A percentile compares a stretch with the other conserved stretches of the same genome.
phyloP scores from a whole-genome alignment of 2,113 vertebrate species.

The Urocitellus parryii region DNA sequence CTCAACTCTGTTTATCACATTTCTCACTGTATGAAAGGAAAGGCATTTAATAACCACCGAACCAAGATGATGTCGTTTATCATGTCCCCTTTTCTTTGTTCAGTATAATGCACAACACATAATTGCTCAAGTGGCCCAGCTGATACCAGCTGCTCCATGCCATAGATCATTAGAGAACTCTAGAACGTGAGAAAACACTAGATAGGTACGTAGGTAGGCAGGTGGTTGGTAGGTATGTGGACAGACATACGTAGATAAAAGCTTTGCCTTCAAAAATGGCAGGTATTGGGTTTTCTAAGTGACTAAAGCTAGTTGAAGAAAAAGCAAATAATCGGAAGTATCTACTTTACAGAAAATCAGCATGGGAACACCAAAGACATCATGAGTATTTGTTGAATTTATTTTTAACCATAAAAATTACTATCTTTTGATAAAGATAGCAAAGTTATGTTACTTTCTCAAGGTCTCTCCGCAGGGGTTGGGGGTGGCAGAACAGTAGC shows the following conservation, averaged over 20 bases:
- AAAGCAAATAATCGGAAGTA: background rate
- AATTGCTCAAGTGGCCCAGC: background rate
- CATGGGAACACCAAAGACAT: background rate
- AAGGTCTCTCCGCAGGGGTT: background rate
- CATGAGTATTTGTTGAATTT: background rate
- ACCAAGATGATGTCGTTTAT: conserved; percentile 55
- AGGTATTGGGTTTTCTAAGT: background rate
- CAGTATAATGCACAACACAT: background rate
- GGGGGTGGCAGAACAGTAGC: fast-evolving
- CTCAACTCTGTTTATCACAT: conserved; percentile 72
- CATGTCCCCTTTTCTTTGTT: conserved; percentile 45
- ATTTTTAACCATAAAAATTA: background rate
- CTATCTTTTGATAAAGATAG: background rate
- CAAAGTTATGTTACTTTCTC: background rate
- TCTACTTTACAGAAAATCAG: conserved; percentile 1
- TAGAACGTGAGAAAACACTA: background rate
- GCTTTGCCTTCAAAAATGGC: background rate
- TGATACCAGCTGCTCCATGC: background rate
- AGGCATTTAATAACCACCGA: conserved; percentile 42
- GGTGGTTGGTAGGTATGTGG: no score
- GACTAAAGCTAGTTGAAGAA: background rate
- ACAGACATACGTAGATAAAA: background rate
- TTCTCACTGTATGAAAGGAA: conserved; percentile 65
- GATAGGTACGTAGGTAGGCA: background rate
- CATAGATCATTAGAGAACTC: background rate